A percentile compares a stretch with the other conserved stretches of the same genome.
Evolutionary conservation across 2,888 invertebrate species (phyloP).

Genomic region (Drosophila trichaetosa): DNA sequence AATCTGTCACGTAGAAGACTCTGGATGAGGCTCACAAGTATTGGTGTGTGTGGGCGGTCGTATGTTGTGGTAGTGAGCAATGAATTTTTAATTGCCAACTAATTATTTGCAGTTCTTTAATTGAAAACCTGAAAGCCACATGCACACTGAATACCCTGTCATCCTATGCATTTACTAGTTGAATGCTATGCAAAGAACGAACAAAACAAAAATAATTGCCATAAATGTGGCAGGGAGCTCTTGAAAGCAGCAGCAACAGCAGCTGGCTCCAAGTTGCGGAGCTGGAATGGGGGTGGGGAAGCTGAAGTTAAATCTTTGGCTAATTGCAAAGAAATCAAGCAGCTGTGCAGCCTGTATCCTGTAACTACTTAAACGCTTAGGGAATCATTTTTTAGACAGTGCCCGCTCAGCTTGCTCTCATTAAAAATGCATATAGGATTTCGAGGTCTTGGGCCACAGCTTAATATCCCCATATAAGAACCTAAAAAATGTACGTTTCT

Average conservation of each 20-base stretch:
- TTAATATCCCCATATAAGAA: not conserved
- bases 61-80: constrained; percentile 50
- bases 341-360: not conserved
- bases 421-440: constrained; percentile 2
- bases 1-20: constrained; percentile 53
- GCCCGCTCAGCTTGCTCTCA: not conserved
- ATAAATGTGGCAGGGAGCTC: constrained; percentile 26
- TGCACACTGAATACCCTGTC: constrained; percentile 15
- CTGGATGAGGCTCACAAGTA: constrained; percentile 34
- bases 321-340: constrained; percentile 25
- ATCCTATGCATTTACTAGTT: constrained; percentile 10
- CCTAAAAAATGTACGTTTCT: constrained; percentile 2
- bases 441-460: not conserved
- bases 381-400: not conserved
- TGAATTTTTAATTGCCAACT: constrained; percentile 72
- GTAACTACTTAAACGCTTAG: not conserved
- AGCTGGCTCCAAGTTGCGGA: not conserved
- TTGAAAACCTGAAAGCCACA: constrained; percentile 62
- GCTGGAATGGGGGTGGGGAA: not conserved
- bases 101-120: constrained; percentile 75
- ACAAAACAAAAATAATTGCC: not conserved
- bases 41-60: constrained; percentile 34
- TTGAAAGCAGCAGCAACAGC: constrained; percentile 1
- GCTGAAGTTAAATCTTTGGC: constrained; percentile 1
- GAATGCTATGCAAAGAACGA: constrained; percentile 19